phyloP scores from a whole-genome alignment of 2,888 invertebrate species.

The Cantharis nigra region DNA sequence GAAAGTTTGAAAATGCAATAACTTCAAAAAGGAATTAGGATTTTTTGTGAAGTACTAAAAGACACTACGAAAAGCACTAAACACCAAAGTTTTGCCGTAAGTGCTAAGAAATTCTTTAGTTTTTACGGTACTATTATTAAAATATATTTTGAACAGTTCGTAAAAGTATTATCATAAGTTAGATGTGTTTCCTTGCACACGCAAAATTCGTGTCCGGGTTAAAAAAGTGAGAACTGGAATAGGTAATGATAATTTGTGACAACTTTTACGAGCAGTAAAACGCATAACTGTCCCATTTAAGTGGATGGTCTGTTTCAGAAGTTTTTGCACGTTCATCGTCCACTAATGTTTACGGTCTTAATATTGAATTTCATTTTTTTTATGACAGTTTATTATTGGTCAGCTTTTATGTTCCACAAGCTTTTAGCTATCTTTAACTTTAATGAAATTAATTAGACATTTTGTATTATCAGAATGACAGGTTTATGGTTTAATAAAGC shows the following conservation, averaged over 20 bases:
- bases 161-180: not conserved
- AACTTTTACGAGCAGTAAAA: not conserved
- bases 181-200: not conserved
- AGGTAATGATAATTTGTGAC: not conserved
- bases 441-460: not conserved
- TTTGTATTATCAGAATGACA: not conserved
- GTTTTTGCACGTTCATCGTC: not conserved
- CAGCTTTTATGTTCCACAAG: not conserved
- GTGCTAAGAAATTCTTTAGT: not conserved
- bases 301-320: not conserved
- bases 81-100: not conserved
- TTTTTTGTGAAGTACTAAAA: not conserved
- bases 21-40: not conserved
- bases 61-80: not conserved
- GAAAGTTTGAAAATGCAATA: not conserved
- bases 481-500: not conserved
- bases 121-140: not conserved
- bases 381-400: not conserved
- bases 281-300: not conserved
- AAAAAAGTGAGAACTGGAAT: not conserved
- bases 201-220: not conserved
- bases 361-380: not conserved
- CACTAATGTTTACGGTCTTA: not conserved
- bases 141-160: not conserved
- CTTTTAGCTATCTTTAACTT: not conserved